Percentiles rank a stretch among this genome's conserved stretches.
phyloP scores from a whole-genome alignment of 2,888 invertebrate species.

The Eugnorisma glareosa region DNA sequence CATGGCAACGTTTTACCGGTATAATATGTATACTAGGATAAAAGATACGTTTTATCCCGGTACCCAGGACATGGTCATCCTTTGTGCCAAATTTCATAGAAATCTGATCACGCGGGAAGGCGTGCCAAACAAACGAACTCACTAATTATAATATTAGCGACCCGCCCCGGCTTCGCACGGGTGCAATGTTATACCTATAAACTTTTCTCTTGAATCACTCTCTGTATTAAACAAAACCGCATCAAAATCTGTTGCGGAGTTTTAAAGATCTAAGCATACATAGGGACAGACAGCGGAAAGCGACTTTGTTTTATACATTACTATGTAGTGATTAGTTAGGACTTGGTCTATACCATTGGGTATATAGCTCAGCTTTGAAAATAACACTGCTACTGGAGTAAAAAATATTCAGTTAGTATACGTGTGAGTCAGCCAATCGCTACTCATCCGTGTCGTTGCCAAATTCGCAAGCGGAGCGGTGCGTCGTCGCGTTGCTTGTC shows the following conservation, averaged over 20 bases:
- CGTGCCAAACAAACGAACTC: not conserved
- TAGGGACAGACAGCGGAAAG: no score
- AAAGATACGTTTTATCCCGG: not conserved
- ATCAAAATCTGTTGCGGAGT: no score
- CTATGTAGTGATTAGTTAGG: no score
- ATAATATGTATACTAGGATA: not conserved
- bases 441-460: conserved; percentile 31
- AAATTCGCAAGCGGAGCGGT: conserved; percentile 4
- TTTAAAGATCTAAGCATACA: no score
- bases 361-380: not conserved
- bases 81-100: not conserved
- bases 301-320: no score
- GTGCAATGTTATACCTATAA: no score
- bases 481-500: conserved; percentile 7
- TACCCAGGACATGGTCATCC: not conserved
- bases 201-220: no score
- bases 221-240: no score
- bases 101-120: not conserved
- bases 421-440: conserved; percentile 32
- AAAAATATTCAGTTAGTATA: not conserved
- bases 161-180: no score
- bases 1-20: not conserved
- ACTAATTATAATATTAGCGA: not conserved
- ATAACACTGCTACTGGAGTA: no score
- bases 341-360: no score